Conservation (phyloP, 2,797 vertebrate species). For the Morus bassanus region DNA sequence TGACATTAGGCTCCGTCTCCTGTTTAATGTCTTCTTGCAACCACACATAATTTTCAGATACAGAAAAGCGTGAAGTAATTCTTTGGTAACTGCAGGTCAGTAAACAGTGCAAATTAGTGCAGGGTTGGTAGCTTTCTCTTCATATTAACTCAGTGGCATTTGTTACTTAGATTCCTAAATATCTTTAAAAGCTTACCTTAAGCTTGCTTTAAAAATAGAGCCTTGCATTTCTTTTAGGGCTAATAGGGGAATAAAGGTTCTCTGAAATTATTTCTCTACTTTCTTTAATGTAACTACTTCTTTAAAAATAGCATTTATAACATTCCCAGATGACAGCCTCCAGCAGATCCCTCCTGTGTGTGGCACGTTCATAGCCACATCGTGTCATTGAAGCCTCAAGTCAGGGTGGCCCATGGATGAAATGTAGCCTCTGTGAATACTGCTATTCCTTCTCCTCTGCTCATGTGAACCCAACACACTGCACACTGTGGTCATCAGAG, state of each 20-base stretch:
- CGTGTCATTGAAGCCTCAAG: not conserved
- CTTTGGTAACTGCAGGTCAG: not conserved
- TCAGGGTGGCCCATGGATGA: accelerated
- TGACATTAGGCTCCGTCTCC: not conserved
- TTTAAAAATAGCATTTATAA: not conserved
- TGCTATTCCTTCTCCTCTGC: not conserved
- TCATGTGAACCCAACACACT: not conserved
- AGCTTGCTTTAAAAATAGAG: not conserved
- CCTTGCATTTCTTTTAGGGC: not conserved
- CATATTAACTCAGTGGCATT: not conserved
- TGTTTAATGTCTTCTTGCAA: not conserved
- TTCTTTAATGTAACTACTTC: not conserved
- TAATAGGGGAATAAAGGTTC: not conserved
- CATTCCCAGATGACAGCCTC: not conserved
- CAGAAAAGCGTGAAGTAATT: not conserved
- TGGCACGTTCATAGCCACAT: accelerated
- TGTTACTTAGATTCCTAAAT: not conserved
- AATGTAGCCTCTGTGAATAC: not conserved
- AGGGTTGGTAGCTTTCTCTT: not conserved
- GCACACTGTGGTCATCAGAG: not conserved
- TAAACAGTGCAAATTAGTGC: not conserved
- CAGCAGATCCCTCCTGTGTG: accelerated
- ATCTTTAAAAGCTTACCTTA: not conserved
- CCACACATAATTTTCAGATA: not conserved
- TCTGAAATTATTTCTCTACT: not conserved